These are phyloP conservation scores for Noturus placidus DNA, from an alignment of 2,113 vertebrate genomes.

Conservation along the genomic window DNA sequence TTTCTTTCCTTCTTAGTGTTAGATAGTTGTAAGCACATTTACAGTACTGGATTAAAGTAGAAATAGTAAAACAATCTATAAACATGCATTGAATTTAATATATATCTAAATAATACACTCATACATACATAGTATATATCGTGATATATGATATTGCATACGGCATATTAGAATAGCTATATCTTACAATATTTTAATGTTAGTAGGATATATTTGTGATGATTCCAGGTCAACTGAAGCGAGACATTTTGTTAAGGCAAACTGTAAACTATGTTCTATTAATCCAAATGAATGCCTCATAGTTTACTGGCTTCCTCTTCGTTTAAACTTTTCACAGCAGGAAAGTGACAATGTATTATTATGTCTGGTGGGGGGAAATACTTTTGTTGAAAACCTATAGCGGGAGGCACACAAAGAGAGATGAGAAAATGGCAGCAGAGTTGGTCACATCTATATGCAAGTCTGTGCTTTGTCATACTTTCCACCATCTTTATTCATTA, in stretches of 20 bases:
- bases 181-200: not conserved
- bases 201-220: not conserved
- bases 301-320: not conserved
- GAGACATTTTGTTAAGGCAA: not conserved
- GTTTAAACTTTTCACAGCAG: not conserved
- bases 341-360: not conserved
- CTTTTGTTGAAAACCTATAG: not conserved
- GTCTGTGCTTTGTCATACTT: slow-evolving; percentile 62
- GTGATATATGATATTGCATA: not conserved
- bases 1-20: not conserved
- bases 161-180: not conserved
- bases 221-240: not conserved
- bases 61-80: too few relatives aligned
- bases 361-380: not conserved
- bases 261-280: not conserved
- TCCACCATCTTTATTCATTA: slow-evolving; percentile 78
- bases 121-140: too few relatives aligned
- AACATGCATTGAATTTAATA: too few relatives aligned
- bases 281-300: not conserved
- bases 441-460: slow-evolving; percentile 48
- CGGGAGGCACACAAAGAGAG: not conserved
- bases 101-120: too few relatives aligned
- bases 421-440: not conserved
- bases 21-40: not conserved
- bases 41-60: not conserved